Evolutionary conservation across 2,888 invertebrate species (phyloP), one percentile per base, ranked within the genome.

Genomic region (Pandemis heparana): DNA sequence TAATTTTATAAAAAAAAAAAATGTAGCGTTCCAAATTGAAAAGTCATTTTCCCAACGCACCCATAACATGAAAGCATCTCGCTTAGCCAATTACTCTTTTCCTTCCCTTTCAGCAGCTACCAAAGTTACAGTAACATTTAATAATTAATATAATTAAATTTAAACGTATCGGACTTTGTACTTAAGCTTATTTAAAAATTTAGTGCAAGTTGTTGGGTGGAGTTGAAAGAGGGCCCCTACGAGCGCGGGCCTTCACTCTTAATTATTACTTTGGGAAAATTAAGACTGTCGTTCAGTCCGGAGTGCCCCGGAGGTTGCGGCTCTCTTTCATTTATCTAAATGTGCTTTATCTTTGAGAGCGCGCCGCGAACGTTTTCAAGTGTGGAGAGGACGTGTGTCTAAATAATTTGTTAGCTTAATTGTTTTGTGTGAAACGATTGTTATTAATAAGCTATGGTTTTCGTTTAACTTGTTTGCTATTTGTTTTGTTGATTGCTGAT

Each of bases 231-330:
- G 86, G 86, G 53, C 53, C 86, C 89, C 89, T 88, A 85, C 87
- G 87, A 67, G 46, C 53, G 32, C 71, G 75, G 89, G 87, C 89
- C 90, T 94, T 94, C 94, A 92, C 92, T 94, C 94, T 94, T 94
- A 94, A 95, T 95, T 94, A 95, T 94, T 94, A 94, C 95, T 94
- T 94, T 93, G 93, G 92, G 90, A 92, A 93, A 94, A 95, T 94
- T 94, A 95, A 94, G 94, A 92, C 88, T 93, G 94, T 94, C 94
- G 94, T 91, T 94, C 92, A 92, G 90, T 82, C 87, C 85, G 83
- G 87, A 92, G 93, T 90, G 90, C 90, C 90, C 90, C 77, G 87
- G 87, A 90, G 91, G 89, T 87, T 87, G 88, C 84, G 86, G 87
- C 86, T 86, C 87, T 85, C 87, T 86, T 89, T 90, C 92, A 92